phyloP scores from a whole-genome alignment of 2,113 vertebrate species.

The Arizona elegans region DNA sequence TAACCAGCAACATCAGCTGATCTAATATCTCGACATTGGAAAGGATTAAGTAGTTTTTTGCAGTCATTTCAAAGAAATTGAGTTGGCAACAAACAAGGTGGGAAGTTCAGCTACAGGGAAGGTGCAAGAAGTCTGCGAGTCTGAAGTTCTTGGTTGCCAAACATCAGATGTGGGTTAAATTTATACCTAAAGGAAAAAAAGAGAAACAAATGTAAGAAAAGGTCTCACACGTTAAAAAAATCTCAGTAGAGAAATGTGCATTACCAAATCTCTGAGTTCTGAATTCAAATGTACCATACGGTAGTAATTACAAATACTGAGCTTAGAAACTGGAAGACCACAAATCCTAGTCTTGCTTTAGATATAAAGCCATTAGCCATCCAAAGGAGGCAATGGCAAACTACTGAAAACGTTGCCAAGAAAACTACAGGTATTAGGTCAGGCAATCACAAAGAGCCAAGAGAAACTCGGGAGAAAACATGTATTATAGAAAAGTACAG shows the following conservation, averaged over 20 bases:
- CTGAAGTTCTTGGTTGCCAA: conserved; percentile 59
- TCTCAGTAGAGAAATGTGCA: neutral
- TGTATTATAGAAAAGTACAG: neutral
- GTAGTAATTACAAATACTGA: neutral
- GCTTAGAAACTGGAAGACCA: neutral
- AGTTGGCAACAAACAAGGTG: conserved; percentile 34
- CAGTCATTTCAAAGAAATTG: conserved; percentile 56
- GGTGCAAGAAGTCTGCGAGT: conserved; percentile 67
- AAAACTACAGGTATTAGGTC: neutral
- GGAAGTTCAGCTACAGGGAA: conserved; percentile 42
- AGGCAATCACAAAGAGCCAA: neutral
- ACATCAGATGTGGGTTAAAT: conserved; percentile 80
- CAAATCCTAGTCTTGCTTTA: neutral
- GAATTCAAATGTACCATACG: neutral
- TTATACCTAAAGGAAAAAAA: conserved; percentile 60
- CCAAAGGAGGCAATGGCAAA: neutral
- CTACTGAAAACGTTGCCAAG: neutral
- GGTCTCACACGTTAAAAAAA: neutral
- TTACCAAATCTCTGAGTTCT: neutral
- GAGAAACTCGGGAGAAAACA: neutral
- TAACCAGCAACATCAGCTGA: conserved; percentile 48
- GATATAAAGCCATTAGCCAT: neutral
- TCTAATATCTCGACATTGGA: conserved; percentile 53
- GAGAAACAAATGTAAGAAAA: neutral
- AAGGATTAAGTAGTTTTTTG: conserved; percentile 58